Percentiles rank a stretch among this genome's conserved stretches.
Conservation (phyloP, 1,140 invertebrate species). For the Atta texana region DNA sequence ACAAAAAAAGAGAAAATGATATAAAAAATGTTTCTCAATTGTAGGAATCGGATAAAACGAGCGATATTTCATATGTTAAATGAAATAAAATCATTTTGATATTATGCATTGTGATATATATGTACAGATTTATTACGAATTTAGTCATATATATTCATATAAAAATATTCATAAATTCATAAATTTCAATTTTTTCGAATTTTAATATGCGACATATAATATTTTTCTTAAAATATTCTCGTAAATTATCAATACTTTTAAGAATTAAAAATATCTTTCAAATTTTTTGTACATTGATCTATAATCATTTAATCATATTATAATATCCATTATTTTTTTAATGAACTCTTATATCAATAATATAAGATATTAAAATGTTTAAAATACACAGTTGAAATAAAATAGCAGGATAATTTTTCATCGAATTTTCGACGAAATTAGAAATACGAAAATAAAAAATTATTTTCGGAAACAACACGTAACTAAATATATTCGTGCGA, state of each 20-base stretch:
- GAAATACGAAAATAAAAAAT: not conserved
- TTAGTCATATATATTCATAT: not conserved
- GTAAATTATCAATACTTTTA: constrained; percentile 1
- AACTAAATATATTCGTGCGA: not conserved
- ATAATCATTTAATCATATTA: not conserved
- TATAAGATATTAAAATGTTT: not conserved
- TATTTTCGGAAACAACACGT: not conserved
- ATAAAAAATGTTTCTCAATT: not conserved
- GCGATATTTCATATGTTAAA: not conserved
- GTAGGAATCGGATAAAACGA: not conserved
- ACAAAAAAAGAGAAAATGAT: not conserved
- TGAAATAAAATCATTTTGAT: not conserved
- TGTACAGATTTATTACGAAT: not conserved
- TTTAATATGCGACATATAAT: not conserved
- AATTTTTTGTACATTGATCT: not conserved
- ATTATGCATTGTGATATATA: not conserved
- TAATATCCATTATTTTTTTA: not conserved
- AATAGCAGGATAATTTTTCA: not conserved
- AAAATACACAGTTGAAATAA: not conserved
- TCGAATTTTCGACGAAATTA: not conserved
- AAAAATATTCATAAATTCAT: constrained; percentile 1
- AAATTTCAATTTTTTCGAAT: not conserved
- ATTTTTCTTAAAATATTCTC: not conserved
- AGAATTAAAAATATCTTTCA: not conserved
- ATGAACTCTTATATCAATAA: not conserved